Percentiles rank a stretch among this genome's conserved stretches.
Evolutionary conservation across 2,113 vertebrate species (phyloP).

Genomic region (Hippocampus abdominalis): DNA sequence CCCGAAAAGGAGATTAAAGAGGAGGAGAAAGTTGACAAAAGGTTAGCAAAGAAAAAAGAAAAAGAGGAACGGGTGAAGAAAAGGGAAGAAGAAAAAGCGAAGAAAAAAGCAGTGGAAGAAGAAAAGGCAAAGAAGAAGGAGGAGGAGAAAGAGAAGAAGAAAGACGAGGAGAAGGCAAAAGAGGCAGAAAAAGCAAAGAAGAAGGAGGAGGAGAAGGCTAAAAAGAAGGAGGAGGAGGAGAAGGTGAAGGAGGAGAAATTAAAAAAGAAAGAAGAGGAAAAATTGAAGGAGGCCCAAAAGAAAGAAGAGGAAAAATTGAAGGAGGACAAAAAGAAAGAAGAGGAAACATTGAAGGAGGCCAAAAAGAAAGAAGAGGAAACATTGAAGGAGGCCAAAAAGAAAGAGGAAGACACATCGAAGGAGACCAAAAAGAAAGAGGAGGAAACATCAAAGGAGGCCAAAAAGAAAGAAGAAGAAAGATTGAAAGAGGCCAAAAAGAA

Average conservation of each 20-base stretch:
- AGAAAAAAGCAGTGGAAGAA: constrained; percentile 45
- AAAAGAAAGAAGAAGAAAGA: constrained; percentile 34
- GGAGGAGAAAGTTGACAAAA: constrained; percentile 48
- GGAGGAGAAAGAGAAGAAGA: constrained; percentile 43
- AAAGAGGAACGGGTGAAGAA: constrained; percentile 53
- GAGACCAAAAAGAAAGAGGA: constrained; percentile 8
- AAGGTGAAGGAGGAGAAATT: constrained; percentile 22
- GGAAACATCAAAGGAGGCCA: constrained; percentile 5
- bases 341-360: constrained; percentile 11
- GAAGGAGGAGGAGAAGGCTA: constrained; percentile 42
- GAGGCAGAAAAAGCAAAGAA: constrained; percentile 49
- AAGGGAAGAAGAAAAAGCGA: constrained; percentile 52
- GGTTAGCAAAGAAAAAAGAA: constrained; percentile 52
- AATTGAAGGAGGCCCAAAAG: constrained; percentile 20
- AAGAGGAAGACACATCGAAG: constrained; percentile 7
- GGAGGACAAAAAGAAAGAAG: constrained; percentile 23
- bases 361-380: constrained; percentile 21
- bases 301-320: constrained; percentile 12
- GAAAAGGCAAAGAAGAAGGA: constrained; percentile 35
- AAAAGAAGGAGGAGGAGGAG: constrained; percentile 25
- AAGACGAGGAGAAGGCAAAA: constrained; percentile 38
- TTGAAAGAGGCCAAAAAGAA: constrained; percentile 21
- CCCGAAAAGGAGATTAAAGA: constrained; percentile 26
- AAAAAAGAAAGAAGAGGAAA: constrained; percentile 20
- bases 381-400: constrained; percentile 9